phyloP scores from a whole-genome alignment of 1,140 invertebrate genomes.

The Trachelipus rathkii region DNA sequence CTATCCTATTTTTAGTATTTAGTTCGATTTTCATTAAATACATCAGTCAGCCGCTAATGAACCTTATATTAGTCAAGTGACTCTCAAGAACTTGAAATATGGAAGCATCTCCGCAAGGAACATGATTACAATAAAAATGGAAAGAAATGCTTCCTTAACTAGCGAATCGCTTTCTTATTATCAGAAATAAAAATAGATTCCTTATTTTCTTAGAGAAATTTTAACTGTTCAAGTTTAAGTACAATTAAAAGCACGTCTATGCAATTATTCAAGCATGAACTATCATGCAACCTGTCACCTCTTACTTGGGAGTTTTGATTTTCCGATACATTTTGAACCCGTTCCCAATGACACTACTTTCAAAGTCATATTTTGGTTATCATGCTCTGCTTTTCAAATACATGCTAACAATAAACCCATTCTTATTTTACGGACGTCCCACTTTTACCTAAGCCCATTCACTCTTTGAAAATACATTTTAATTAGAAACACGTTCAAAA shows the following conservation, averaged over 20 bases:
- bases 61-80: too few relatives aligned
- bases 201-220: constrained; percentile 49
- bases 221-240: constrained; percentile 65
- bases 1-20: too few relatives aligned
- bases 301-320: constrained; percentile 60
- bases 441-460: constrained; percentile 64
- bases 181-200: constrained; percentile 51
- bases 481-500: constrained; percentile 47
- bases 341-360: constrained; percentile 76
- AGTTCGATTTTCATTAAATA: too few relatives aligned
- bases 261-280: constrained; percentile 86
- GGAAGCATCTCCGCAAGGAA: constrained; percentile 89
- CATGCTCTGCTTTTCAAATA: constrained; percentile 56
- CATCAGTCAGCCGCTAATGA: too few relatives aligned
- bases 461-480: constrained; percentile 60
- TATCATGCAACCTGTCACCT: constrained; percentile 77
- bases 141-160: constrained; percentile 63
- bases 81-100: too few relatives aligned
- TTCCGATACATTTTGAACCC: constrained; percentile 85
- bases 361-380: constrained; percentile 47
- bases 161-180: constrained; percentile 50
- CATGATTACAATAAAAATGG: constrained; percentile 80
- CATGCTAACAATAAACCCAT: constrained; percentile 80
- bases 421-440: constrained; percentile 69
- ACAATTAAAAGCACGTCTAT: constrained; percentile 72